These are phyloP conservation scores for Bombyx huttoni DNA, from an alignment of 2,888 invertebrate species.

Conservation along the genomic window DNA sequence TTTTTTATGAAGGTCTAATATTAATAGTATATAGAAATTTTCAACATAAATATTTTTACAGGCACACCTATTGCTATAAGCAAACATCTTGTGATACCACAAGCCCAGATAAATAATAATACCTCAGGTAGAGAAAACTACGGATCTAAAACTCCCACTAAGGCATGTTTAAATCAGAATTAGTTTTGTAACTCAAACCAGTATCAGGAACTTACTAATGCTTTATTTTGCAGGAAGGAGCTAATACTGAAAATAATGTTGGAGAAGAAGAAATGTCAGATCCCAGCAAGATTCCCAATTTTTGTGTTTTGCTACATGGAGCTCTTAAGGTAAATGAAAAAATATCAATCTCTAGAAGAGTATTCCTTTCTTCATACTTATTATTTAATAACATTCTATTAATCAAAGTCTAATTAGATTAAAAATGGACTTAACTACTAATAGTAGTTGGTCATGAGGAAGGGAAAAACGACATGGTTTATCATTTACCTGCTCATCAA, in stretches of 20 bases:
- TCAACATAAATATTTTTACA: slow-evolving; percentile 12
- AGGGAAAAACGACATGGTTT: no score
- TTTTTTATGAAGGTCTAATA: background rate
- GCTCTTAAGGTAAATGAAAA: slow-evolving; percentile 81
- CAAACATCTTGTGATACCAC: slow-evolving; percentile 89
- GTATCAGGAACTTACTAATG: background rate
- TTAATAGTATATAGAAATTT: background rate
- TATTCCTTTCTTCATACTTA: no score
- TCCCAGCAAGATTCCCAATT: slow-evolving; percentile 86
- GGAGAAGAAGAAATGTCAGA: slow-evolving; percentile 71
- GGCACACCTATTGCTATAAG: slow-evolving; percentile 93
- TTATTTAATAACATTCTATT: no score
- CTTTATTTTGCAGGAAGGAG: slow-evolving; percentile 36
- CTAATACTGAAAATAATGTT: slow-evolving; percentile 47
- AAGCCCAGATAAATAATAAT: slow-evolving; percentile 56
- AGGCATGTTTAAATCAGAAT: slow-evolving; percentile 21
- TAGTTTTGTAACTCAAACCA: no score
- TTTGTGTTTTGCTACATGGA: slow-evolving; percentile 94
- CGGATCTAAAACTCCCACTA: slow-evolving; percentile 52
- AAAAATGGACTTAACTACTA: no score
- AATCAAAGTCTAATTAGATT: no score
- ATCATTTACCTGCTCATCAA: no score
- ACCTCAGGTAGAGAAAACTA: slow-evolving; percentile 55
- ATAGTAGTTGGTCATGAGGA: no score
- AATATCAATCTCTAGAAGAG: background rate